Base-by-base conservation (phyloP, 1,140 invertebrate species). In the Triops cancriformis region DNA sequence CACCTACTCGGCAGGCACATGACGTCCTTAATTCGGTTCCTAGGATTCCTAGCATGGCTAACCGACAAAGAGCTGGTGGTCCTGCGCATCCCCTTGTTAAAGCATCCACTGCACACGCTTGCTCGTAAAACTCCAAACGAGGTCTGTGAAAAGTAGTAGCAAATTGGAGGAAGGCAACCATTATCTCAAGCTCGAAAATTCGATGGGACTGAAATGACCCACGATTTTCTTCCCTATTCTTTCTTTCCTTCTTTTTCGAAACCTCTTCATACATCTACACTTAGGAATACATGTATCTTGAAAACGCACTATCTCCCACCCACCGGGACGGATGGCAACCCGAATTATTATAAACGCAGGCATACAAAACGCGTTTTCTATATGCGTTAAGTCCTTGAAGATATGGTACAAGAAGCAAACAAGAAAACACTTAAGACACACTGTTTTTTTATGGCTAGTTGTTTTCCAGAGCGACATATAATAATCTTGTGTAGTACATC, bases 61-160 rank as follows among this genome's bases (percentile, higher is more conserved):
- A 88, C 72, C 94, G 87, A 84, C 94, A 96, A 31, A 91, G 91
- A 1, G 89, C 87, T 0, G 92, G 88, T 5, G 91, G 89, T 0
- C 94, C 94, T n/a, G 94, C 94, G 82, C 94, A 96, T 81, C 93
- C 92, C 82, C 91, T 93, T 23, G 94, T 95, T 43, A 93, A 89
- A 72, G 91, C 92, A 83, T 95, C 94, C 74, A 95, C 93, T 0
- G 94, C 93, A 84, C 94, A 96, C 77, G 91, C 92, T 83, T 95
- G 93, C 83, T 95, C 94, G 85, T 94, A 96, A 83, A 91, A 89
- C 82, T 95, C 93, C 80, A 96, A 85, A 79, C 91, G 90, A 43
- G 88, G 86, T 83, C 93, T 94, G 84, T 76, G 72, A 28, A 37
- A 37, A 74, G 74, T 43, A 76, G 42, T 41, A 23, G 37, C 31